Conservation (phyloP, 2,113 vertebrate genomes). For the Carassius auratus region DNA sequence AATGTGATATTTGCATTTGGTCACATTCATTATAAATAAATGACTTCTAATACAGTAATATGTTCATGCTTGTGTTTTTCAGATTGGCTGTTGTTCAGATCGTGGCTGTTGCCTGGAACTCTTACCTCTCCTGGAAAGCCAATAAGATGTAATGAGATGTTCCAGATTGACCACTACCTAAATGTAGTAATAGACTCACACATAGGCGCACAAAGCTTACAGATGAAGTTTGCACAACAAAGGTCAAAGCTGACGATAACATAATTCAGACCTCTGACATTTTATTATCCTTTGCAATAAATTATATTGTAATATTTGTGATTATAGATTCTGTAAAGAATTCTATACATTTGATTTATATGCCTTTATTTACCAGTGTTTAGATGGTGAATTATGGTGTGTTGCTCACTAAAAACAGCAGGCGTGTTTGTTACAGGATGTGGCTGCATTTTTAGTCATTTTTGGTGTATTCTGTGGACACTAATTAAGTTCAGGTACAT, state of each 20-base stretch:
- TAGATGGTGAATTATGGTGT: conserved; percentile 1
- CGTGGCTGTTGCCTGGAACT: conserved; percentile 90
- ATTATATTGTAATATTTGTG: not conserved
- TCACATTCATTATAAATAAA: not conserved
- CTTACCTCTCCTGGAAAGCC: conserved; percentile 95
- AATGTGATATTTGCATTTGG: not conserved
- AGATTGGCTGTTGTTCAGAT: conserved; percentile 90
- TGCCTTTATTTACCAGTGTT: not conserved
- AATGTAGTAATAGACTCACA: not conserved
- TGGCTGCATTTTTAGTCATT: not conserved
- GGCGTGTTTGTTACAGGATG: not conserved
- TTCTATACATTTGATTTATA: not conserved
- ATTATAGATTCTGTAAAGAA: not conserved
- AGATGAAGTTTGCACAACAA: not conserved
- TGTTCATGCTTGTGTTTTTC: conserved; percentile 12
- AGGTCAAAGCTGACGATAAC: not conserved
- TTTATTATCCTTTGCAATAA: conserved; percentile 5
- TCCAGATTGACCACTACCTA: conserved; percentile 32
- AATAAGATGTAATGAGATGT: conserved; percentile 74
- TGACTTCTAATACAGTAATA: not conserved
- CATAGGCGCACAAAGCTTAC: not conserved
- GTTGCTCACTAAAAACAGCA: not conserved
- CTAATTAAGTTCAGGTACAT: not conserved
- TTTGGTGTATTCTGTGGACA: not conserved
- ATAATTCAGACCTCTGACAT: not conserved